Base-by-base conservation (phyloP, 2,113 vertebrate genomes). In the Ochotona princeps region DNA sequence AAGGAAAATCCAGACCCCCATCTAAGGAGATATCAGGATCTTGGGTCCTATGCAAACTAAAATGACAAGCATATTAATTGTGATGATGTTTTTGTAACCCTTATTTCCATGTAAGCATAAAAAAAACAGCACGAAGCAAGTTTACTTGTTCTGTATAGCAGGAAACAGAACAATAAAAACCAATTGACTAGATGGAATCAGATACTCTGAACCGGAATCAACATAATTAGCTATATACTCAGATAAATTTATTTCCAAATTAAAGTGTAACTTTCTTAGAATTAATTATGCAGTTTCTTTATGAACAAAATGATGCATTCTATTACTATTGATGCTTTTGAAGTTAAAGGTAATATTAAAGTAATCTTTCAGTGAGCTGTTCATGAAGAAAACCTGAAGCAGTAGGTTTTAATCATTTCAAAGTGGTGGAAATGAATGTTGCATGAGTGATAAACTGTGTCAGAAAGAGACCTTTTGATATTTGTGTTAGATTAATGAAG, bases 321-420 rank as follows among this genome's bases (percentile, higher is more conserved):
- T 2, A 49, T 51, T 61, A 1, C 7, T 65, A 18, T 44, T 17
- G 76, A 54, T 26, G 38, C 47, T 65, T 88, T 30, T 89, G n/a
- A 28, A 2, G 66, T 2, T 78, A 61, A 88, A 63, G 23, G 9
- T 66, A 74, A 54, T 65, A 44, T 35, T 70, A 51, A 90, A 74
- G 17, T 54, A 73, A 70, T 20, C 32, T 26, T 61, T 61, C 49
- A 83, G 83, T 30, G 17, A 89, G 20, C 10, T 66, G 1, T 78
- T 92, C 3, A 23, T 57, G 23, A 83, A 66, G 60, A 83, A 83
- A 25, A 88, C 11, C 18, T 72, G 28, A 92, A 88, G 18, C 25
- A 65, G 65, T 65, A 80, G 20, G 9, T 57, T 92, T 94, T 83
- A 92, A 89, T 73, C 18, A 73, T 20, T n/a, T 47, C 32, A 54